phyloP scores from a whole-genome alignment of 2,113 vertebrate genomes.

The Progne subis region DNA sequence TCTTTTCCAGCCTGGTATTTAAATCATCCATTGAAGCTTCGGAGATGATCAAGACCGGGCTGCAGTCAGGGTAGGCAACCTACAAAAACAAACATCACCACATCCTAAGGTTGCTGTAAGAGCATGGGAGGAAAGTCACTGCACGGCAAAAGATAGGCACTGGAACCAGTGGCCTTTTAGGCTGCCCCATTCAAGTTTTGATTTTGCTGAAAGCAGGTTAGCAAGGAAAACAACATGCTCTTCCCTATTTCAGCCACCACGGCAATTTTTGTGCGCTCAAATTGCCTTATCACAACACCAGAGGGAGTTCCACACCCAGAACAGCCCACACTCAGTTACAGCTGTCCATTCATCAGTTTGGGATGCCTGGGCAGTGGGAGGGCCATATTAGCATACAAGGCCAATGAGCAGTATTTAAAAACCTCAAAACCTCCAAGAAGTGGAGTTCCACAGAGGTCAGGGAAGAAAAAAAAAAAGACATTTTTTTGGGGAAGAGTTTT shows the following conservation, averaged over 20 bases:
- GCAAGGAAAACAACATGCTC: background rate
- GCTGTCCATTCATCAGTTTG: background rate
- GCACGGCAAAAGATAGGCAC: background rate
- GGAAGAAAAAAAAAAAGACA: background rate
- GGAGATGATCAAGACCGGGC: constrained; percentile 83
- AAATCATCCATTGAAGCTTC: constrained; percentile 88
- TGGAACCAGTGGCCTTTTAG: background rate
- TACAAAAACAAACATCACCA: constrained; percentile 30
- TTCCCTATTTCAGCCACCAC: background rate
- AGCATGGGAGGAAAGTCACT: background rate
- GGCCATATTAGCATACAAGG: background rate
- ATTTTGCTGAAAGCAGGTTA: background rate
- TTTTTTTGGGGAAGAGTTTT: background rate
- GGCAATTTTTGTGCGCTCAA: background rate
- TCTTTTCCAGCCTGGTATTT: constrained; percentile 80
- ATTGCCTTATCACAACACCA: background rate
- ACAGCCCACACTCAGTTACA: background rate
- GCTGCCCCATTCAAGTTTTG: background rate
- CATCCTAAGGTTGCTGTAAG: background rate
- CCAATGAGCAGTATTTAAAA: background rate
- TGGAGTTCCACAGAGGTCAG: background rate
- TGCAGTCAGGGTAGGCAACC: constrained; percentile 86
- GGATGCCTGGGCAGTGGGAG: background rate
- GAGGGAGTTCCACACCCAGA: background rate
- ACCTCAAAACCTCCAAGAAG: background rate